phyloP scores from a whole-genome alignment of 2,113 vertebrate genomes.

The Trachemys scripta region DNA sequence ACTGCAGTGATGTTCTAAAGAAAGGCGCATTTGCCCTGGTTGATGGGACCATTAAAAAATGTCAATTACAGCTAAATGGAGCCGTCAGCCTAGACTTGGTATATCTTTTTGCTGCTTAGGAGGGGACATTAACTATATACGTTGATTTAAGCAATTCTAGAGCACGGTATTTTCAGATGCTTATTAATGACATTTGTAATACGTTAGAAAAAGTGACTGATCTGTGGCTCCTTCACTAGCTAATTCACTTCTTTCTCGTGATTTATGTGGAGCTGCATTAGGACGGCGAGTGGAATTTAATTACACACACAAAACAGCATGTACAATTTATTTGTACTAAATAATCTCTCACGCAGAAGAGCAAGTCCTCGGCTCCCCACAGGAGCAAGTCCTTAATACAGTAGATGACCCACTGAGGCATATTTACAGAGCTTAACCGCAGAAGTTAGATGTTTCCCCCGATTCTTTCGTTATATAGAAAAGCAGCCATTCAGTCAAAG shows the following conservation, averaged over 20 bases:
- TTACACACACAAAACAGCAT: not conserved
- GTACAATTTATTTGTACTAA: not conserved
- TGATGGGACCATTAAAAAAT: not conserved
- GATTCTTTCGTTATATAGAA: not conserved
- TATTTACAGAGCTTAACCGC: not conserved
- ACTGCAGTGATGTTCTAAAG: not conserved
- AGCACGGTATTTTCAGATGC: not conserved
- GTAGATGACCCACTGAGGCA: not conserved
- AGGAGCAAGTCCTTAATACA: not conserved
- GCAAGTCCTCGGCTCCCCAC: not conserved
- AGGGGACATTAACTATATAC: not conserved
- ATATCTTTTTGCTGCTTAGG: not conserved
- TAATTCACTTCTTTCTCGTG: not conserved
- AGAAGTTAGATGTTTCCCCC: not conserved
- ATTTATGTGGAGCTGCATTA: not conserved
- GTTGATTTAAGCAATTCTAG: not conserved
- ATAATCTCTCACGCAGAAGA: not conserved
- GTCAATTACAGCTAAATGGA: not conserved
- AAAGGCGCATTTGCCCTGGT: not conserved
- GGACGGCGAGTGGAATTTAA: not conserved
- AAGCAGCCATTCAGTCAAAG: not conserved
- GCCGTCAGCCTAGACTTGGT: not conserved
- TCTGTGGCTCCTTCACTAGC: not conserved
- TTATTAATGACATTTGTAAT: not conserved
- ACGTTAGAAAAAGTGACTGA: not conserved